A percentile compares a stretch with the other conserved stretches of the same genome.
These are phyloP conservation scores for Odontamblyopus rebecca DNA, from an alignment of 2,797 vertebrate genomes.

Conservation along the genomic window DNA sequence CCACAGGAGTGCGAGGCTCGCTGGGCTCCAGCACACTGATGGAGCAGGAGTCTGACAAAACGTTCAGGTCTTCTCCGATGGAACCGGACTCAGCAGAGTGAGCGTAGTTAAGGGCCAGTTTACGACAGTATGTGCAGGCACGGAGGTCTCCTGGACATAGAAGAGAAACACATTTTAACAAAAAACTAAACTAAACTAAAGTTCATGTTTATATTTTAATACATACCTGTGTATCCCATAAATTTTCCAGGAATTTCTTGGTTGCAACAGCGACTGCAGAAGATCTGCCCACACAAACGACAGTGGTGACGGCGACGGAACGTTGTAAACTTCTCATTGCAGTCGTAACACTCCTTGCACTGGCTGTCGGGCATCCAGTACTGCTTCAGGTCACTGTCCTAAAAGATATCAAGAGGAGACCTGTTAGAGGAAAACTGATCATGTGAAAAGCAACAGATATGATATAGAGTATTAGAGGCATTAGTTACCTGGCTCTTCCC, in stretches of 20 bases:
- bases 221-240: slow-evolving; percentile 96
- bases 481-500: slow-evolving; percentile 93
- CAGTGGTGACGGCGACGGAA: slow-evolving; percentile 96
- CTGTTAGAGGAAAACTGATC: not conserved
- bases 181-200: not conserved
- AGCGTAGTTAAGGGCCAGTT: slow-evolving; percentile 93
- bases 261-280: slow-evolving; percentile 98
- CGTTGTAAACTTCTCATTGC: slow-evolving; percentile 97
- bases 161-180: not conserved
- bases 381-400: slow-evolving; percentile 99
- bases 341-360: slow-evolving; percentile 98
- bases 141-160: slow-evolving; percentile 86
- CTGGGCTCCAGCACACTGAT: slow-evolving; percentile 87
- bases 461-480: not conserved
- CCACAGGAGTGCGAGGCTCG: slow-evolving; percentile 92
- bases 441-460: not conserved
- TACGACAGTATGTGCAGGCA: slow-evolving; percentile 96
- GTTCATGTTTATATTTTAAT: not conserved
- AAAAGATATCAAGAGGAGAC: slow-evolving; percentile 8
- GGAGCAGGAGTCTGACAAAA: slow-evolving; percentile 88
- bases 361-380: slow-evolving; percentile 99
- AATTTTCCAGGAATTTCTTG: slow-evolving; percentile 99
- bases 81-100: slow-evolving; percentile 92
- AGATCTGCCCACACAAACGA: slow-evolving; percentile 96
- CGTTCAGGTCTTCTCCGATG: slow-evolving; percentile 93